Conservation (phyloP, 2,888 invertebrate species). For the Dolichomitus sp. region DNA sequence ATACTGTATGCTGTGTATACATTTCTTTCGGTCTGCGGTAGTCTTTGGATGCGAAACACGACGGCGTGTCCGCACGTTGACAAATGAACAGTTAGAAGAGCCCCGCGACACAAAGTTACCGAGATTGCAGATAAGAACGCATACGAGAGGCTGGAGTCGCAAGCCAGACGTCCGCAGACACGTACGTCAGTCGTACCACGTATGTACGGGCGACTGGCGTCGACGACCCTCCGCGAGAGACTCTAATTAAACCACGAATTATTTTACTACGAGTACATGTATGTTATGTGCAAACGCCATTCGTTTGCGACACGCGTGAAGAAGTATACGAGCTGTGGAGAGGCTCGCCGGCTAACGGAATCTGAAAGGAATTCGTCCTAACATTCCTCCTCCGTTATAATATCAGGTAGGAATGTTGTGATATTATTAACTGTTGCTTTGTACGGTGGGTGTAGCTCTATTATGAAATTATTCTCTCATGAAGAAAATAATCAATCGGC, state of each 20-base stretch:
- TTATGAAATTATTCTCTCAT: background rate
- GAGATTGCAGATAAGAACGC: conserved; percentile 75
- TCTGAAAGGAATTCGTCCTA: conserved; percentile 41
- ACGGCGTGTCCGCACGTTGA: conserved; percentile 60
- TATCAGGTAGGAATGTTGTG: conserved; percentile 8
- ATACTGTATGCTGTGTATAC: background rate
- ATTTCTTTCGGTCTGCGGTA: background rate
- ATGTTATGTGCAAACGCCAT: background rate
- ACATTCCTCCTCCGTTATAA: conserved; percentile 41
- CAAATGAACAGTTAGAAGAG: conserved; percentile 75
- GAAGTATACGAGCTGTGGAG: conserved; percentile 24
- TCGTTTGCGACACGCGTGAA: background rate
- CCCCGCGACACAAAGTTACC: conserved; percentile 58
- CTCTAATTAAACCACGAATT: conserved; percentile 53
- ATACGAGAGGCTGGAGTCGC: conserved; percentile 39
- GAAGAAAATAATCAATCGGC: no score
- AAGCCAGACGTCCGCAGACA: conserved; percentile 24
- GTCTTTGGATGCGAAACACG: conserved; percentile 32
- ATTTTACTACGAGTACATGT: conserved; percentile 29
- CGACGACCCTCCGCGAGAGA: conserved; percentile 29
- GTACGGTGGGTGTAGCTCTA: background rate
- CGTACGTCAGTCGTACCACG: conserved; percentile 28
- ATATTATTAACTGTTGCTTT: conserved; percentile 11
- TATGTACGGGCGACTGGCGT: conserved; percentile 8
- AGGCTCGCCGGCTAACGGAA: conserved; percentile 34